A percentile compares a stretch with the other conserved stretches of the same genome.
Evolutionary conservation across 2,888 invertebrate genomes (phyloP).

Genomic region (Orthosia cruda): DNA sequence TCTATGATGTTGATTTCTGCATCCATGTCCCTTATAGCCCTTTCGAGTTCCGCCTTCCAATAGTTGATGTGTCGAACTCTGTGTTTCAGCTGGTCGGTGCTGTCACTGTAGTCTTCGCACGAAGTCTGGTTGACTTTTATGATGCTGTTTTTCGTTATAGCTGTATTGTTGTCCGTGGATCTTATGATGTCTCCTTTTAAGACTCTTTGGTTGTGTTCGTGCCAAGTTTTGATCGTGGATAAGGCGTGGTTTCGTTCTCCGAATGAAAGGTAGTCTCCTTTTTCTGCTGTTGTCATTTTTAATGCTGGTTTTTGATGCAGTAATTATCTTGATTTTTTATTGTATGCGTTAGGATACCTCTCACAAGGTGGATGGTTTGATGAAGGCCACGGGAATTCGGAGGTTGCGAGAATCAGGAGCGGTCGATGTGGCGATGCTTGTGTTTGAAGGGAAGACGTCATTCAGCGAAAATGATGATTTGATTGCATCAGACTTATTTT

Average conservation of each 20-base stretch:
- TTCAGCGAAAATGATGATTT: not conserved
- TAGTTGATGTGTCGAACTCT: slow-evolving; percentile 87
- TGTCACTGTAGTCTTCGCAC: slow-evolving; percentile 85
- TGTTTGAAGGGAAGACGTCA: not conserved
- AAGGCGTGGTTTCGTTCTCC: slow-evolving; percentile 82
- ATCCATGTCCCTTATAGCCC: slow-evolving; percentile 87
- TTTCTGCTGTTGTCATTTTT: slow-evolving; percentile 80
- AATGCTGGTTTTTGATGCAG: slow-evolving; percentile 13
- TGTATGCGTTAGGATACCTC: not conserved
- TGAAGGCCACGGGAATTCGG: not conserved
- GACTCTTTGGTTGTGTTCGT: slow-evolving; percentile 83
- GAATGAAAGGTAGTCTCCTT: slow-evolving; percentile 84
- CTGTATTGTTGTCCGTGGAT: slow-evolving; percentile 85
- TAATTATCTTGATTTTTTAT: not conserved
- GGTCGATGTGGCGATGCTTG: not conserved
- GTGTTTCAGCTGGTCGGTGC: slow-evolving; percentile 86
- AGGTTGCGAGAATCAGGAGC: not conserved
- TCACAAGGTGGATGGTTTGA: not conserved
- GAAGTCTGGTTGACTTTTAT: slow-evolving; percentile 88
- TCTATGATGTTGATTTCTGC: slow-evolving; percentile 85
- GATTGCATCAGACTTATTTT: not conserved
- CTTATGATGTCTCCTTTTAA: slow-evolving; percentile 87
- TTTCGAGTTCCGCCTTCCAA: slow-evolving; percentile 87
- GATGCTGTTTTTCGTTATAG: slow-evolving; percentile 87
- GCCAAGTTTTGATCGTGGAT: slow-evolving; percentile 83